Base-by-base conservation (phyloP, 2,797 vertebrate species). In the Chlorospingus semifuscus region DNA sequence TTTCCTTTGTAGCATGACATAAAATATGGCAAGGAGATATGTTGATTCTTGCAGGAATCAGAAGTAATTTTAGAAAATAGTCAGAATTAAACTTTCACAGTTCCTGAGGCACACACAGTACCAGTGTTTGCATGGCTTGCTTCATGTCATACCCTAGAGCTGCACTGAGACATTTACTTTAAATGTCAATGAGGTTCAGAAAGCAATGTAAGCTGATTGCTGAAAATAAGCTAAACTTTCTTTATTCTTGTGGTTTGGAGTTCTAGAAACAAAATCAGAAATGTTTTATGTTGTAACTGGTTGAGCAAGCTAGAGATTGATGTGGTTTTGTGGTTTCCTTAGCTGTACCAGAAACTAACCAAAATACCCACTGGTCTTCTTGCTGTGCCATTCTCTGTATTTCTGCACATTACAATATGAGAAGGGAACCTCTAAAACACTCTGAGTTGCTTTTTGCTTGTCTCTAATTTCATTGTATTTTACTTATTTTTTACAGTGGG, bases 291-390 rank as follows among this genome's bases (percentile, higher is more conserved):
- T 75, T 78, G 47, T 59, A 88, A 65, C 75, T 90, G 65, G 52
- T 87, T 89, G 76, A 92, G 78, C 75, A 93, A 88, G 83, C 29
- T 49, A 78, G 74, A 59, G 69, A 94, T 36, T 91, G 83, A 95
- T 96, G 97, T 97, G 97, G 97, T 92, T 96, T 97, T 96, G 94
- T 95, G 96, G 94, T 95, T 97, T 97, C 93, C 92, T 92, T 79
- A 71, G 66, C 50, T 93, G 59, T 84, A 94, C 27, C 23, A 87
- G 75, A 49, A 94, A 82, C 80, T 83, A 95, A 94, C 81, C 84
- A 95, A 85, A 94, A 92, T 69, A 88, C 50, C 34, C 87, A 93
- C 60, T 86, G 60, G 57, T 84, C 69, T 79, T 90, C 85, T 86
- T 79, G 50, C 63, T 0, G 0, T 72, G 57, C 87, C 86, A 68